Base-by-base conservation (phyloP, 2,888 invertebrate species). In the Drosophila cognata region DNA sequence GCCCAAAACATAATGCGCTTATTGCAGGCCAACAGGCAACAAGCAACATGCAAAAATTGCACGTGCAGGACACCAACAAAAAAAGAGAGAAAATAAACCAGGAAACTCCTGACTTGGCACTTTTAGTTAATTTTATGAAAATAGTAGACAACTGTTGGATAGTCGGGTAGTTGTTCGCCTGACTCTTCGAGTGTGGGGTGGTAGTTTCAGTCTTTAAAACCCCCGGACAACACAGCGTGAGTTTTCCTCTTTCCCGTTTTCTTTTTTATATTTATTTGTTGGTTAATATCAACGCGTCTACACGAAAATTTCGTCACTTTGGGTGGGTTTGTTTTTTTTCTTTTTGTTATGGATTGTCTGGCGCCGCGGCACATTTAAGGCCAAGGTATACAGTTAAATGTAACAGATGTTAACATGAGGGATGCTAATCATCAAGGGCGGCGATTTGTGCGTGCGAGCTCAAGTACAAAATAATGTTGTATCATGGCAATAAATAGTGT, bases 401-500 rank as follows among this genome's bases (percentile, higher is more conserved):
- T 90, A 90, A 91, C 90, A 91, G 90, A 90, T 90, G 90, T 89
- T 81, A 68, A 76, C 62, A 88, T 89, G 80, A 89, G 90, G 91
- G 91, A 91, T 91, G 91, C 86, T 91, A 87, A 89, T 88, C 79
- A 88, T 71, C 70, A 63, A 36, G 58, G 61, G 48, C 79, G 69
- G 70, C 60, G 50, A 35, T 43, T 48, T 60, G 61, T 63, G 61
- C 60, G 53, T 57, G 60, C 57, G 57, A 59, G 57, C 57, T 50
- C 33, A 58, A 76, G 79, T 67, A 71, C 50, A 74, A 91, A 84
- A 89, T 90, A 88, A 86, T 88, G 91, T 90, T 88, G 91, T 91
- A 91, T 91, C 88, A 90, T 91, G 87, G 85, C 91, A 91, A 91
- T 91, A 91, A 91, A 91, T 91, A 91, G 88, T 90, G 91, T 66